Base-by-base conservation (phyloP, 2,888 invertebrate species). In the Brachylomia viminalis region DNA sequence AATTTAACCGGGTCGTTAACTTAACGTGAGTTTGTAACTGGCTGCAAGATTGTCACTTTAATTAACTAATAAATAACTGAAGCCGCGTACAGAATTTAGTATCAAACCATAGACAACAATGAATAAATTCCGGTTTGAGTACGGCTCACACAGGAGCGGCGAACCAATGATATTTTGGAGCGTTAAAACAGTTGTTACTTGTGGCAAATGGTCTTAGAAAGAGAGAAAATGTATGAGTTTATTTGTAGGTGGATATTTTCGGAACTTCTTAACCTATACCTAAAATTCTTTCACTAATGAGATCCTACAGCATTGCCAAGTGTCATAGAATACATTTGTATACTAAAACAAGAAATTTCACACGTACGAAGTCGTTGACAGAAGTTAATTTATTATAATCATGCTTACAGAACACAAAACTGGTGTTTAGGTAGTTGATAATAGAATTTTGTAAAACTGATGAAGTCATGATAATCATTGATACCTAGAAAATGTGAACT, bases 51-150 rank as follows among this genome's bases (percentile, higher is more conserved):
- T 82, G 86, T 78, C 82, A 86, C 33, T 82, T 86, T 86, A 86
- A 86, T 84, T 82, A 84, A 82, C 72, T 86, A 79, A 86, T 86
- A 84, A 86, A 86, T 86, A 82, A 80, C 73, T 78, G 75, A 82
- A 79, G 71, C 66, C 68, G 20, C 58, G 70, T 77, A 65, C 82
- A 75, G 70, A 73, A 52, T 79, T 82, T 79, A 71, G 79, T 82
- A 77, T 73, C 79, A 77, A 82, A 83, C 80, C 76, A 69, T 76
- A 71, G 76, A 82, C 67, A 82, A 82, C 82, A 73, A 84, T 84
- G 82, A 77, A 84, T 84, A 79, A 77, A 71, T 79, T 77, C 77
- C 62, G 69, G 62, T 77, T 72, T 38, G 42, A 65, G 69, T 20
- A 7, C 11, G 15, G 6, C 10, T 23, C 23, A 64, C 58, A 83